Evolutionary conservation across 2,797 vertebrate species (phyloP).

Genomic region (Amblyraja radiata): DNA sequence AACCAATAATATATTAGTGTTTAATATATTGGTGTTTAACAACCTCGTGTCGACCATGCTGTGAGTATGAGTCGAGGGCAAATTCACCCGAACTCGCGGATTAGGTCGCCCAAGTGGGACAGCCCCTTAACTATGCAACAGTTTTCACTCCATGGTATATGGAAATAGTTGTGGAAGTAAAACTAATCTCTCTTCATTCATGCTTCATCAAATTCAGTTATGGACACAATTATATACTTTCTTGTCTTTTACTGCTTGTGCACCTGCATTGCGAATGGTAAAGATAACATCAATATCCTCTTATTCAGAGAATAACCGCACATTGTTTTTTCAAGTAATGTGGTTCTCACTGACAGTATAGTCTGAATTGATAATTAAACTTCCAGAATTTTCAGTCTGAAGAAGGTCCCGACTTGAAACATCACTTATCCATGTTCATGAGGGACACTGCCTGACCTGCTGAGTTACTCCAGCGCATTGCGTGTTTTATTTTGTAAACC

Average conservation of each 20-base stretch:
- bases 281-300: constrained; percentile 9
- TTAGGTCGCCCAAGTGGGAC: too few relatives aligned
- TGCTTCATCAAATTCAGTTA: background rate
- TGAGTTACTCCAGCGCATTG: too few relatives aligned
- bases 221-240: background rate
- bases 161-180: background rate
- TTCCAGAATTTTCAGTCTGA: background rate
- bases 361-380: background rate
- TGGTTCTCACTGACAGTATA: background rate
- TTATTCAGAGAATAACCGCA: constrained; percentile 8
- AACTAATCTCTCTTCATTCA: background rate
- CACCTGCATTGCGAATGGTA: background rate
- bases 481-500: too few relatives aligned
- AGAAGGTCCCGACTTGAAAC: too few relatives aligned
- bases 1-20: background rate
- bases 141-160: background rate
- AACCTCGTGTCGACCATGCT: too few relatives aligned
- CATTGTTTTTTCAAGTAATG: background rate
- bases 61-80: too few relatives aligned
- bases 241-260: background rate
- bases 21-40: too few relatives aligned
- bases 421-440: too few relatives aligned
- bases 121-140: too few relatives aligned
- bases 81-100: too few relatives aligned
- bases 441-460: too few relatives aligned